These are phyloP conservation scores for Microcebus lehilahytsara DNA, from an alignment of 2,113 vertebrate genomes.

Conservation along the genomic window DNA sequence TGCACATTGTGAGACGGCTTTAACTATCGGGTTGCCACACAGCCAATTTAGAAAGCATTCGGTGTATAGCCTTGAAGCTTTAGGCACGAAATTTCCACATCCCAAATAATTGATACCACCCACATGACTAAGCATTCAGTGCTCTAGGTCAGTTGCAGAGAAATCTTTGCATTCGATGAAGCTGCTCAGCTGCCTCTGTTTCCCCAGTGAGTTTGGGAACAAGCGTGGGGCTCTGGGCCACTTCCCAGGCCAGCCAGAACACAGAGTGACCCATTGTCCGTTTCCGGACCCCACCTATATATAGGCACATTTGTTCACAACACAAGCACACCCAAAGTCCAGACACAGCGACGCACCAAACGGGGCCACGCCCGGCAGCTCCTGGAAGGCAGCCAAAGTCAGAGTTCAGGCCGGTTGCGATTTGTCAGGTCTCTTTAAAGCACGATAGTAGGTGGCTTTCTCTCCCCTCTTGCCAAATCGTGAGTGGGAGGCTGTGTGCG, in stretches of 20 bases:
- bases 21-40: background rate
- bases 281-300: background rate
- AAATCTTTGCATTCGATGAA: background rate
- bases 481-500: background rate
- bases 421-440: background rate
- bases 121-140: fast-evolving
- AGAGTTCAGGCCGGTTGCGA: background rate
- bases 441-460: too few species aligned
- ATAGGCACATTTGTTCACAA: background rate
- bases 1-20: background rate
- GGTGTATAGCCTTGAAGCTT: fast-evolving
- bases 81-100: fast-evolving
- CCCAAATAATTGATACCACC: fast-evolving
- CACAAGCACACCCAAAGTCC: background rate
- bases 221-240: fast-evolving
- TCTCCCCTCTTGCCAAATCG: background rate
- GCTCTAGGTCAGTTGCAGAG: background rate
- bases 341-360: fast-evolving
- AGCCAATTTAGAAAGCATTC: fast-evolving
- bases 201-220: fast-evolving
- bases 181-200: background rate
- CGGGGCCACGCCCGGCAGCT: background rate
- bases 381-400: background rate
- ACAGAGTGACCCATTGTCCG: background rate
- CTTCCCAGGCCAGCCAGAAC: background rate